Base-by-base conservation (phyloP, 2,888 invertebrate genomes). In the Polietes domitor region DNA sequence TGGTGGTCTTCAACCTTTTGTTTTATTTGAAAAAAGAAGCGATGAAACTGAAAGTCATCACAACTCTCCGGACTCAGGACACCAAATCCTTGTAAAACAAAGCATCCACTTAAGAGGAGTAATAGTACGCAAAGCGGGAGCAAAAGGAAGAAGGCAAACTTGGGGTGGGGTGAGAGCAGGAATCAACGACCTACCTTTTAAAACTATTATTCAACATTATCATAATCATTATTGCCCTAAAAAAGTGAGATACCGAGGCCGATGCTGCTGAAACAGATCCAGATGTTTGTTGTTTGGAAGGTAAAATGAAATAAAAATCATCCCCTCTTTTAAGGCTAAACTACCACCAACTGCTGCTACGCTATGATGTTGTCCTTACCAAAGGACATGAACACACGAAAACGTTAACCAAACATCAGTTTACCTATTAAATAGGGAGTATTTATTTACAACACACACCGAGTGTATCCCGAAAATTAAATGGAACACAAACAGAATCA, bases 331-430 rank as follows among this genome's bases (percentile, higher is more conserved):
- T 5, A 15, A 28, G n/a, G 12, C 37, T 9, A 37, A n/a, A n/a
- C n/a, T n/a, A 12, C 37, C 37, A 37, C 4, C n/a, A n/a, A 61
- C 9, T 1, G 37, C 9, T 12, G 37, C 37, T 12, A 32, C 32
- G 37, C n/a, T n/a, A n/a, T n/a, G n/a, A n/a, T n/a, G n/a, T n/a
- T n/a, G n/a, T 37, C 4, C 6, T 37, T 9, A 9, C 12, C 12
- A 3, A 3, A 9, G 10, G 12, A 37, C 37, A 3, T 32, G 32
- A 37, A 37, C 37, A 37, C 6, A 47, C 12, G 19, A 43, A 65
- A 15, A 70, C 28, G 28, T 50, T 70, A 70, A 50, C n/a, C 47
- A 68, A 68, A 68, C 68, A 68, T 24, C 43, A 68, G 24, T 47
- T 68, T 24, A 24, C 2, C 15, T 26, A 1, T 47, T 68, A n/a